Conservation (phyloP, 2,888 invertebrate genomes). For the Lordiphosa andalusiaca region DNA sequence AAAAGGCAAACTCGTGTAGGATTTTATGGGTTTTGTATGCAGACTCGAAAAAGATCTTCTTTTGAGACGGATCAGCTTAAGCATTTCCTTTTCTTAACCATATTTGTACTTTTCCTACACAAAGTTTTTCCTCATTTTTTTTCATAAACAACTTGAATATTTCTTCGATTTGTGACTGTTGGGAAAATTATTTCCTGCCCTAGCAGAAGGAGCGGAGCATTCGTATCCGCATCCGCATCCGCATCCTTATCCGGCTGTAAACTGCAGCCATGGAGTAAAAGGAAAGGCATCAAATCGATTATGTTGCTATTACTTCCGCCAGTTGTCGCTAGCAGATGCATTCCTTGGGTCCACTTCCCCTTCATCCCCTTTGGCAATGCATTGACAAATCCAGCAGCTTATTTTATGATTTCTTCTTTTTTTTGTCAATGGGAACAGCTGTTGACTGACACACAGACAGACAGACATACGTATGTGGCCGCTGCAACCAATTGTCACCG, state of each 20-base stretch:
- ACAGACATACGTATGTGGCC: not conserved
- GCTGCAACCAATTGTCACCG: conserved; percentile 24
- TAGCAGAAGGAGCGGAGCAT: conserved; percentile 26
- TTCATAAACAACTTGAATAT: conserved; percentile 24
- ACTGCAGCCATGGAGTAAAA: not conserved
- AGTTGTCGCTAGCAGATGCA: conserved; percentile 63
- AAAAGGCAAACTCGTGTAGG: no score
- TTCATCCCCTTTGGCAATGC: not conserved
- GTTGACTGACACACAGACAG: not conserved
- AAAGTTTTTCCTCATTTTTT: not conserved
- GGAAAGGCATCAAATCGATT: conserved; percentile 56
- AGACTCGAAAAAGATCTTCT: not conserved
- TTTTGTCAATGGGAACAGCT: conserved; percentile 1
- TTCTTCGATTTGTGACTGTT: conserved; percentile 39
- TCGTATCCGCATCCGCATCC: conserved; percentile 36
- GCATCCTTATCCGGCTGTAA: conserved; percentile 10
- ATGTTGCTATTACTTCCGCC: conserved; percentile 74
- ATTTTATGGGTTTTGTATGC: no score
- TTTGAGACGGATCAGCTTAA: conserved; percentile 4
- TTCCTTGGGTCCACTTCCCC: conserved; percentile 1
- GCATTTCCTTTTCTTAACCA: not conserved
- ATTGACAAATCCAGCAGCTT: conserved; percentile 33
- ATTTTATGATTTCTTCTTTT: conserved; percentile 48
- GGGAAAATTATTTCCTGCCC: conserved; percentile 65
- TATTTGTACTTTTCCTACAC: not conserved